Evolutionary conservation across 1,140 invertebrate genomes (phyloP), one percentile per base, ranked within the genome.

Genomic region (Triops cancriformis): DNA sequence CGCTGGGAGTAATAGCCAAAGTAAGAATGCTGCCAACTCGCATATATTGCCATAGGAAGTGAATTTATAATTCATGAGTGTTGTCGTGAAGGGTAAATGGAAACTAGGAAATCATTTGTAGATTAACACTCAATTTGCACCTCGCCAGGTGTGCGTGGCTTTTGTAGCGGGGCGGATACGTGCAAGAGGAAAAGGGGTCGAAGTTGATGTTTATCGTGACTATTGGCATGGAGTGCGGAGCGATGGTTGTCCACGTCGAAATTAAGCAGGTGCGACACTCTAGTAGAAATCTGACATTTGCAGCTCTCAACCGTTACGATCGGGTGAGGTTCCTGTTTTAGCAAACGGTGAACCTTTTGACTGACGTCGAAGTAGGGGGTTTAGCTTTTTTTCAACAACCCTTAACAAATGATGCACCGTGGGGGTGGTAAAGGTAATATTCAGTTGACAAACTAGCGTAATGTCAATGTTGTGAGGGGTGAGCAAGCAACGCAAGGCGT

Each of bases 401-500:
- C 51, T 64, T 64, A 2, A 64, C 51, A 64, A 64, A 64, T 64
- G 51, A 23, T n/a, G 18, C 51, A 14, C n/a, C 18, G 51, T 18
- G 51, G 51, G 51, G 11, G 51, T 37, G 31, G 31, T 7, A 37
- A 37, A 37, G 31, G 2, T 37, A 37, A 64, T 64, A 18, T 11
- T 45, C 43, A 64, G 51, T 64, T 64, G 51, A 64, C 51, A 64
- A 64, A 64, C 51, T 64, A 64, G 51, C 51, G 51, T 64, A 64
- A 64, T 37, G 31, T 37, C 31, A 37, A 37, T 4, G 31, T 7
- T 37, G 31, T 37, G 31, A 4, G 31, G 31, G 31, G 7, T 64
- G 51, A 64, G 23, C 51, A n/a, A 64, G 14, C 18, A 23, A 23
- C 14, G 2, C 18, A 64, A 12, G 10, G 51, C n/a, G 0, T 9